Conservation (phyloP, 2,888 invertebrate genomes). For the Cantharis rufa region DNA sequence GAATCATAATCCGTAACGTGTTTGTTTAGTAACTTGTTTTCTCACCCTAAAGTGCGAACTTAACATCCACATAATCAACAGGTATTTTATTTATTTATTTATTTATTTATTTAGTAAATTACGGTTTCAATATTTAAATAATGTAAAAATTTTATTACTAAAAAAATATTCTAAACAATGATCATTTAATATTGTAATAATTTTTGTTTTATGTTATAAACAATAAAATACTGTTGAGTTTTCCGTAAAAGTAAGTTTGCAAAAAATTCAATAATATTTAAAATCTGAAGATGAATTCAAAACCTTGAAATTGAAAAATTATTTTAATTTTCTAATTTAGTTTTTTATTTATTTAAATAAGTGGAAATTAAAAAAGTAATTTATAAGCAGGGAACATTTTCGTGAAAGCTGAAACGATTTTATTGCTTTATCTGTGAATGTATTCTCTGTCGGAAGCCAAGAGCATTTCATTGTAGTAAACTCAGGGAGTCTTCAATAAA, state of each 20-base stretch:
- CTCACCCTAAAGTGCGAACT: slow-evolving; percentile 12
- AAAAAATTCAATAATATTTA: too few relatives aligned
- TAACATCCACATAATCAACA: slow-evolving; percentile 11
- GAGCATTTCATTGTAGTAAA: slow-evolving; percentile 51
- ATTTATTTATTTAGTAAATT: neutral
- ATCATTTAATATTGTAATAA: neutral
- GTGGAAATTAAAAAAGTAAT: neutral
- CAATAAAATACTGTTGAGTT: neutral
- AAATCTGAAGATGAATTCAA: neutral
- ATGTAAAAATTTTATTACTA: neutral
- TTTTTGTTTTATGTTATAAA: neutral
- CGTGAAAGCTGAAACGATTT: neutral
- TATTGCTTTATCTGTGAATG: slow-evolving; percentile 6
- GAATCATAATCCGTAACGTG: slow-evolving; percentile 31
- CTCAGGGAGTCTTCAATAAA: slow-evolving; percentile 45
- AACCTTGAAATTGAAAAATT: neutral
- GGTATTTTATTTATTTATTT: slow-evolving; percentile 4
- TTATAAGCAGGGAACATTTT: neutral
- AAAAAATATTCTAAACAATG: too few relatives aligned
- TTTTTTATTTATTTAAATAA: neutral
- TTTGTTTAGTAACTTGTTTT: slow-evolving; percentile 33
- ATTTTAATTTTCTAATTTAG: neutral
- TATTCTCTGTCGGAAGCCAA: slow-evolving; percentile 46
- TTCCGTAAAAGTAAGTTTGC: too few relatives aligned
- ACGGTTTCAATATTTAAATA: neutral